phyloP scores from a whole-genome alignment of 2,888 invertebrate genomes.

The Chloromyia formosa region DNA sequence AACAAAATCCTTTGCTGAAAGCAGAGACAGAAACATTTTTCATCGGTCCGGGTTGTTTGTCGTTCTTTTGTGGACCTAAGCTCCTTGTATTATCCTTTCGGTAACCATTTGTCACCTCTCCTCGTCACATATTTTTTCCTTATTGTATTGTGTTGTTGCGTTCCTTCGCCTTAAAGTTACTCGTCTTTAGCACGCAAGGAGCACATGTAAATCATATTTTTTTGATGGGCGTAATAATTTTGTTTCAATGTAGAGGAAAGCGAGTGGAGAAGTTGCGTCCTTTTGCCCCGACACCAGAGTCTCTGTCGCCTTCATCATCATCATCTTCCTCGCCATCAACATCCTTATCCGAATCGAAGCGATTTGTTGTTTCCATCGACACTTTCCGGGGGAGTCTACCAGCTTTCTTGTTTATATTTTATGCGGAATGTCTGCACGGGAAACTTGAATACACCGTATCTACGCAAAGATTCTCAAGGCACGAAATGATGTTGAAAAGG shows the following conservation, averaged over 20 bases:
- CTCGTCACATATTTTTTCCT: background rate
- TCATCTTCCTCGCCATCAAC: background rate
- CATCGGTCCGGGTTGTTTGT: background rate
- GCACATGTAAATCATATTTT: constrained; percentile 34
- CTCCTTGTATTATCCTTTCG: constrained; percentile 1
- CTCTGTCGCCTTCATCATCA: background rate
- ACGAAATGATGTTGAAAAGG: background rate
- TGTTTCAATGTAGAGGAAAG: constrained; percentile 10
- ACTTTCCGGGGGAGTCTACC: too few relatives aligned
- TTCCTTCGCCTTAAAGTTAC: too few relatives aligned
- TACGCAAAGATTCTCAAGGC: too few relatives aligned
- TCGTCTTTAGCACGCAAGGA: too few relatives aligned
- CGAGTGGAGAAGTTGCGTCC: background rate
- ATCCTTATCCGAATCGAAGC: constrained; percentile 10
- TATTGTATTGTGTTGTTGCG: background rate
- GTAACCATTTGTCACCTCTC: constrained; percentile 26
- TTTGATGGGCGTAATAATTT: constrained; percentile 30
- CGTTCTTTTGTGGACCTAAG: background rate
- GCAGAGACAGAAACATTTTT: background rate
- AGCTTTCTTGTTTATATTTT: too few relatives aligned
- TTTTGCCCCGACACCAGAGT: background rate
- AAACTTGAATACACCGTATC: too few relatives aligned
- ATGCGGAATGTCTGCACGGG: too few relatives aligned
- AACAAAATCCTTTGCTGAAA: constrained; percentile 2
- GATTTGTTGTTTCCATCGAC: constrained; percentile 1